Base-by-base conservation (phyloP, 1,140 invertebrate genomes). In the Drosophila lowei region DNA sequence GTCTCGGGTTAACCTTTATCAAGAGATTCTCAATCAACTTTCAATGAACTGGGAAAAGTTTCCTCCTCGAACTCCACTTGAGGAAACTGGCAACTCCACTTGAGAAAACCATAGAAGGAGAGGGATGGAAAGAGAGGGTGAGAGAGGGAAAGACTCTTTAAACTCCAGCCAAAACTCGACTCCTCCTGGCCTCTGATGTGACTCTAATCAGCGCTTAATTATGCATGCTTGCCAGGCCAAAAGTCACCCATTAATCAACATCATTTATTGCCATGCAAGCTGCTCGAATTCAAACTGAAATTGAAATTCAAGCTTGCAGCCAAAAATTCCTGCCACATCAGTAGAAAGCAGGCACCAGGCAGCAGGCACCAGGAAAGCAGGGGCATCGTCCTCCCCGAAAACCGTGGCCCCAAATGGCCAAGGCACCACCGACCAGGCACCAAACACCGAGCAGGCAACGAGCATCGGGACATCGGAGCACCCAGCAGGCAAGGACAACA, bases 161-260 rank as follows among this genome's bases (percentile, higher is more conserved):
- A 68, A 38, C 30, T 67, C 6, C 65, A 55, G 34, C 34, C 18
- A 55, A 38, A 11, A 6, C 50, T 38, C 50, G 8, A 25, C 44
- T 49, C 23, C 34, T 11, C 3, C 30, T 34, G 34, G 9, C 34
- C 5, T 11, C 34, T 38, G 34, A 44, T 57, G 53, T 58, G 48
- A 43, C 71, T 74, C 47, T 84, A 84, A 85, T 85, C 80, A 85
- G 66, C 59, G 71, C 71, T 74, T 74, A 74, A 74, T 74, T 74
- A 74, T 74, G 71, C 71, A 66, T 74, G 60, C 53, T 74, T 66
- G 70, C 54, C 64, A 52, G 71, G 38, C 60, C 30, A 74, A 61
- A 76, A 57, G 58, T 72, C 49, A 23, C 28, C 47, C 72, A 75
- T 76, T 76, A 76, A 81, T 72, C 77, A 85, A 66, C 63, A 81